Percentiles rank a stretch among this genome's conserved stretches.
Evolutionary conservation across 2,113 vertebrate genomes (phyloP).

Genomic region (Symphodus melops): DNA sequence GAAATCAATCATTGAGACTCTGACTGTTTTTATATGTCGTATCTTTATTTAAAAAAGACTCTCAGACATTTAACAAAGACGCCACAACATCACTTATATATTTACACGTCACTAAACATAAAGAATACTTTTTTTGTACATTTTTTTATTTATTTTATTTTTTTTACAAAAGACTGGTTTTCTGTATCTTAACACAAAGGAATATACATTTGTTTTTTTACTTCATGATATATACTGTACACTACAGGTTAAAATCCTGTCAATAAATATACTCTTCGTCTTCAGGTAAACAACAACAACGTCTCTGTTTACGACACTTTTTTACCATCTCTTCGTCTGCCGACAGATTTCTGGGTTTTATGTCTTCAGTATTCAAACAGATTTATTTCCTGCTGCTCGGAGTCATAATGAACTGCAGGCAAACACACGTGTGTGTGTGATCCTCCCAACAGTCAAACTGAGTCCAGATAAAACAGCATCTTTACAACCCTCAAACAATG

Average conservation of each 20-base stretch:
- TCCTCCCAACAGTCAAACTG: neutral
- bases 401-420: conserved; percentile 19
- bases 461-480: neutral
- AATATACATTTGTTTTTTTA: conserved; percentile 44
- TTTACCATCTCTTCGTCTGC: too few species aligned
- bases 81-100: conserved; percentile 14
- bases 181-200: conserved; percentile 32
- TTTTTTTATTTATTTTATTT: conserved; percentile 38
- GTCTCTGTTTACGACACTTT: conserved; percentile 56
- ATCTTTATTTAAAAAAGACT: too few species aligned
- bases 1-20: too few species aligned
- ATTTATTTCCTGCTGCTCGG: conserved; percentile 12
- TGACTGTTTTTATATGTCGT: neutral
- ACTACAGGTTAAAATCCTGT: conserved; percentile 80
- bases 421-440: conserved; percentile 1
- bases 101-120: conserved; percentile 71
- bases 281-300: conserved; percentile 50
- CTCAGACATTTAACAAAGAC: neutral
- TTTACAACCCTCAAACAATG: neutral
- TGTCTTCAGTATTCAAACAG: neutral
- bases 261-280: conserved; percentile 77
- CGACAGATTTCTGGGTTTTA: conserved; percentile 1
- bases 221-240: conserved; percentile 70
- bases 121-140: conserved; percentile 51
- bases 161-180: conserved; percentile 42